Evolutionary conservation across 2,113 vertebrate species (phyloP), one percentile per base, ranked within the genome.

Genomic region (Tautogolabrus adspersus): DNA sequence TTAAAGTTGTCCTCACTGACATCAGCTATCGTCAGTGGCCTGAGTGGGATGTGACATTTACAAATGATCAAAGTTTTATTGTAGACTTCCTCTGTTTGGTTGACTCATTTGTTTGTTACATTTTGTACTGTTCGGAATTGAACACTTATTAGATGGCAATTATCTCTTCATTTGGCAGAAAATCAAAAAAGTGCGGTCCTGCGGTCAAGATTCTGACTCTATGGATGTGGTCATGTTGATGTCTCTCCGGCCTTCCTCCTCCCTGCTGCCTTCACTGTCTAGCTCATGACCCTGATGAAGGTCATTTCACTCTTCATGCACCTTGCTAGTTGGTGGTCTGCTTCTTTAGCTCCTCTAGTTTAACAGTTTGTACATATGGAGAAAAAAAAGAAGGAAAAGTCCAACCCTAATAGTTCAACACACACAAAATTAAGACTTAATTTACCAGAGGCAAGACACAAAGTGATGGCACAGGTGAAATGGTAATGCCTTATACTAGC

Each of bases 171-270:
- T 37, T 58, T 59, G 26, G 46, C 16, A 3, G 15, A 11, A 57
- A 30, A 13, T 21, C 15, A 13, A 52, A 52, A 52, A 72, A 79
- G 85, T 84, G 75, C 37, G 19, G 60, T 63, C 51, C 69, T 61
- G 76, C 75, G 75, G 86, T 79, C 71, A 65, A 49, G 63, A 9
- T 60, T 63, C 26, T 47, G 30, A 26, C 67, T 68, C 49, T 44
- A 34, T 52, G 83, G 81, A 73, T 44, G 37, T 66, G 51, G 72
- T 80, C 49, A 40, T 70, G 66, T 47, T 71, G 22, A 30, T 67
- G 56, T 66, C 11, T 40, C 26, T 34, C 44, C 13, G 46, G 46
- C 13, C 46, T 47, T 70, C 54, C 16, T 51, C 19, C 34, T 19
- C 44, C 38, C 54, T 37, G 54, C 40, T 37, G 30, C 40, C 37